Conservation (phyloP, 2,113 vertebrate species). For the Corynorhinus townsendii region DNA sequence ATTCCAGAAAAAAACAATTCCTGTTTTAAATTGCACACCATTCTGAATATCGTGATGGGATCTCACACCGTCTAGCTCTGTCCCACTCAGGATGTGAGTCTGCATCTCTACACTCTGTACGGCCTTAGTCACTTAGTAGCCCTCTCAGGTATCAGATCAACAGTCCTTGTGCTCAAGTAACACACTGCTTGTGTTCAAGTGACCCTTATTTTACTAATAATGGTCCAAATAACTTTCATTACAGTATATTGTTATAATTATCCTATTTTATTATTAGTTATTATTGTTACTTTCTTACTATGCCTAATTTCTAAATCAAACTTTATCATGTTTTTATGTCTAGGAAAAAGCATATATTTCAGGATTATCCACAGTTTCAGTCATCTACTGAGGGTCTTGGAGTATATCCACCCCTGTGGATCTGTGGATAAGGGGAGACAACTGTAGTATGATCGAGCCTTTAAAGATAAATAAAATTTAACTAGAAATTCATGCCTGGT, state of each 20-base stretch:
- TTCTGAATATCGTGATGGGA: background rate
- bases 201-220: background rate
- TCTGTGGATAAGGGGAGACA: no score
- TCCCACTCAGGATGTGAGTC: background rate
- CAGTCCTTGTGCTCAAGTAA: background rate
- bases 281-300: background rate
- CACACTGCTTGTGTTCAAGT: background rate
- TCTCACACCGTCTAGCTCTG: background rate
- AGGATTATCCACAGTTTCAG: background rate
- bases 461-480: background rate
- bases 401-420: no score
- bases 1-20: background rate
- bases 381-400: background rate
- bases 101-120: background rate
- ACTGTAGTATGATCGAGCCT: background rate
- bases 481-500: background rate
- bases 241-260: background rate
- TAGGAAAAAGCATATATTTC: background rate
- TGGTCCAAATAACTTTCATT: background rate
- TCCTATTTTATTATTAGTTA: background rate
- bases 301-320: background rate
- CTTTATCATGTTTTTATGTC: background rate
- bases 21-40: background rate
- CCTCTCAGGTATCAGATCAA: background rate
- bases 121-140: background rate